phyloP scores from a whole-genome alignment of 1,140 invertebrate genomes.

The Hydropsyche tenuis region DNA sequence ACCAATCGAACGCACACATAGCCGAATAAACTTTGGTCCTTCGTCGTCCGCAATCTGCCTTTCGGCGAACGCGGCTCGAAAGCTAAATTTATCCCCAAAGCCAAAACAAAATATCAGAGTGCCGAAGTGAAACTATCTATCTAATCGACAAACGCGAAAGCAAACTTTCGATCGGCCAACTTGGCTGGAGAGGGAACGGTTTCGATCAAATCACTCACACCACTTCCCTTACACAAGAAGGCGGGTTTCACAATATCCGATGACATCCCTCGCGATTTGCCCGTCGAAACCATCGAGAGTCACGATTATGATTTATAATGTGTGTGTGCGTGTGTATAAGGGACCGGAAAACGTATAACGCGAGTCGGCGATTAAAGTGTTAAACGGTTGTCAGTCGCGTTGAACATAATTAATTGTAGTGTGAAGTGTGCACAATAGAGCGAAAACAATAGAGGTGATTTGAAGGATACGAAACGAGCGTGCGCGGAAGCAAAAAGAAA shows the following conservation, averaged over 20 bases:
- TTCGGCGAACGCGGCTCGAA: constrained; percentile 5
- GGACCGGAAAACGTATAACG: background rate
- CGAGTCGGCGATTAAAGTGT: background rate
- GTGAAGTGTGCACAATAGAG: constrained; percentile 13
- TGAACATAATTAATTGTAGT: constrained; percentile 14
- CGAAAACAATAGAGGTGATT: constrained; percentile 16
- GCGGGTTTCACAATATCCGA: too few relatives aligned
- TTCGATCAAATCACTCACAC: too few relatives aligned
- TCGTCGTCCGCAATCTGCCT: constrained; percentile 32
- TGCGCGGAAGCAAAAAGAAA: constrained; percentile 12
- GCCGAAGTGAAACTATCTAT: constrained; percentile 37
- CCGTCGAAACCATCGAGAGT: too few relatives aligned
- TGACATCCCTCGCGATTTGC: constrained; percentile 23
- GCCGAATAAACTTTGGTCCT: constrained; percentile 27
- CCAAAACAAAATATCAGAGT: constrained; percentile 37
- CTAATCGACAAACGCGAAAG: constrained; percentile 34
- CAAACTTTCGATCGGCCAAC: constrained; percentile 33
- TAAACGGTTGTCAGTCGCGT: constrained; percentile 12
- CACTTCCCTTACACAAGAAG: too few relatives aligned
- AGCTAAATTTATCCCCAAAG: constrained; percentile 32
- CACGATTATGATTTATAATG: too few relatives aligned
- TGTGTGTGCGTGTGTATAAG: background rate
- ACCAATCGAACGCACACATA: constrained; percentile 7
- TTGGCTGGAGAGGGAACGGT: background rate
- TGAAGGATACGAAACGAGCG: constrained; percentile 10